Evolutionary conservation across 2,888 invertebrate genomes (phyloP).

Genomic region (Dicycla oo): DNA sequence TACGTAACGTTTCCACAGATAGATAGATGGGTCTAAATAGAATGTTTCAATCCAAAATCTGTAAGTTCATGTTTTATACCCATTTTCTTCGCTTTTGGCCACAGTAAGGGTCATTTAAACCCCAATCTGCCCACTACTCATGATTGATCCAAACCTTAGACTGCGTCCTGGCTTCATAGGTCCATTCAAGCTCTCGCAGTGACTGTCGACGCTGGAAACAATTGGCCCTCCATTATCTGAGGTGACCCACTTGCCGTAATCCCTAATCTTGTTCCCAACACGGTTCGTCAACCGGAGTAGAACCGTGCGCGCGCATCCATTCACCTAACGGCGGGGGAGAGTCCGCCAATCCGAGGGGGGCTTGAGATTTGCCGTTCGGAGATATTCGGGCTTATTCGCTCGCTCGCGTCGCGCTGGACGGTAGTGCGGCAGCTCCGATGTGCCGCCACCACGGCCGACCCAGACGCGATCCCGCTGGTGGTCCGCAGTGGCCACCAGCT

Average conservation of each 20-base stretch:
- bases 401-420: conserved; percentile 76
- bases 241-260: conserved; percentile 77
- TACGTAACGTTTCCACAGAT: background rate
- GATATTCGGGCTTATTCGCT: conserved; percentile 72
- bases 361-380: conserved; percentile 53
- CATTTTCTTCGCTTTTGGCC: background rate
- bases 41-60: background rate
- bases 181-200: conserved; percentile 62
- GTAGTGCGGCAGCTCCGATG: conserved; percentile 74
- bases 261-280: conserved; percentile 68
- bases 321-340: conserved; percentile 69
- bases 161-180: conserved; percentile 40
- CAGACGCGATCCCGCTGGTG: conserved; percentile 89
- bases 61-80: background rate
- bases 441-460: conserved; percentile 86
- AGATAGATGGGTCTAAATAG: background rate
- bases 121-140: conserved; percentile 19
- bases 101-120: background rate
- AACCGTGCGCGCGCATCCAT: conserved; percentile 86
- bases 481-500: conserved; percentile 87
- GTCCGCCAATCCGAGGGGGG: conserved; percentile 52
- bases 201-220: conserved; percentile 51
- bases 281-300: conserved; percentile 66
- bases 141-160: conserved; percentile 31
- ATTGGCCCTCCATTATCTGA: conserved; percentile 66